phyloP scores from a whole-genome alignment of 1,140 invertebrate species.

The Reticulitermes speratus region DNA sequence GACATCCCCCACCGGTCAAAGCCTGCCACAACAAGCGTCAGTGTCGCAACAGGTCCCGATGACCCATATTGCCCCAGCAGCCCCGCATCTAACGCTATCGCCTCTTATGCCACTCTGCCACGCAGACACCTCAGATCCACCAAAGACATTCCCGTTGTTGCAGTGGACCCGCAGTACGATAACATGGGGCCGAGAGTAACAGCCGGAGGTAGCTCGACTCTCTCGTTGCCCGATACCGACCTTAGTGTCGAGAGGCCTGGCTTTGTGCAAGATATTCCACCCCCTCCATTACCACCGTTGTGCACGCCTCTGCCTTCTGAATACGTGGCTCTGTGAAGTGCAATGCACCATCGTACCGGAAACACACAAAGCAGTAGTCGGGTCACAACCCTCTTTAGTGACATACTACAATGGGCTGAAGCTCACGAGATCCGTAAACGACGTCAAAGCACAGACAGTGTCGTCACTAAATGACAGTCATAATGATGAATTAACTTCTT shows the following conservation, averaged over 20 bases:
- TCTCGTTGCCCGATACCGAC: slow-evolving; percentile 69
- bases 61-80: slow-evolving; percentile 34
- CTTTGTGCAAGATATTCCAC: slow-evolving; percentile 49
- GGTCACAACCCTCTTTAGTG: no score
- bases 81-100: slow-evolving; percentile 40
- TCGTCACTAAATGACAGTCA: no score
- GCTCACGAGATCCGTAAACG: no score
- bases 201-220: slow-evolving; percentile 77
- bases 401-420: no score
- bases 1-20: slow-evolving; percentile 63
- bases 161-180: slow-evolving; percentile 65
- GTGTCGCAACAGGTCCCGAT: slow-evolving; percentile 40
- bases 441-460: no score
- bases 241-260: slow-evolving; percentile 29
- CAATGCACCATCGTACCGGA: not conserved
- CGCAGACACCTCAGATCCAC: slow-evolving; percentile 44
- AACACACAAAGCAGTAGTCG: no score
- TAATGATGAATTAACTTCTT: no score
- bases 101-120: slow-evolving; percentile 63
- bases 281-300: slow-evolving; percentile 53
- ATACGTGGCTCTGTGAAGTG: slow-evolving; percentile 41
- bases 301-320: slow-evolving; percentile 47
- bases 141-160: slow-evolving; percentile 37
- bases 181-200: slow-evolving; percentile 87
- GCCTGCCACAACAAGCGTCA: slow-evolving; percentile 48